Conservation (phyloP, 2,797 vertebrate species). For the Poeciliopsis turneri region DNA sequence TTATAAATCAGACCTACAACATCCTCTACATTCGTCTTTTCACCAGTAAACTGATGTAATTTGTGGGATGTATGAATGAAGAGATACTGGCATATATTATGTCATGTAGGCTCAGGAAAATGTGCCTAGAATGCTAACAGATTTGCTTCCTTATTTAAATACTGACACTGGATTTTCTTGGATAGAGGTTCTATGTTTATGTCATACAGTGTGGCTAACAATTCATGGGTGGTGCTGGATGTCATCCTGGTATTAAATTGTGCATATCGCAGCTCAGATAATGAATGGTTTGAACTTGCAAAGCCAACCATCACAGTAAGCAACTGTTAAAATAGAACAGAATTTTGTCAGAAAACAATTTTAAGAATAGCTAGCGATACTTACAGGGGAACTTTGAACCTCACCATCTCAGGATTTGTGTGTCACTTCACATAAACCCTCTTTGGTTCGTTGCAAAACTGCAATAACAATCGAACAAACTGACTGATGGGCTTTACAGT, state of each 20-base stretch:
- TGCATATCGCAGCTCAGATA: neutral
- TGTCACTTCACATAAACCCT: neutral
- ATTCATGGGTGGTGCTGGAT: neutral
- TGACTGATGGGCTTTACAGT: slow-evolving; percentile 7
- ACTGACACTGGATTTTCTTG: neutral
- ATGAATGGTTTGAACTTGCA: neutral
- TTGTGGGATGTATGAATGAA: neutral
- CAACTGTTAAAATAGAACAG: neutral
- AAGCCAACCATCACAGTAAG: neutral
- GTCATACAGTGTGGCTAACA: neutral
- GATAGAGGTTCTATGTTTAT: neutral
- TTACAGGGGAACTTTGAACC: neutral
- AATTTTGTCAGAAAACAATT: neutral
- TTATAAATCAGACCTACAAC: slow-evolving; percentile 3
- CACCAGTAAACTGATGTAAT: neutral
- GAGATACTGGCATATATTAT: neutral
- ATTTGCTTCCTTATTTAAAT: neutral
- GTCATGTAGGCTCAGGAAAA: neutral
- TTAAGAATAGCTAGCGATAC: neutral
- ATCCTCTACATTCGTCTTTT: neutral
- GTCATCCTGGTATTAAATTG: neutral
- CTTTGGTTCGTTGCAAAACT: neutral
- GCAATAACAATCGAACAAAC: slow-evolving; percentile 13
- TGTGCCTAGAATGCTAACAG: neutral
- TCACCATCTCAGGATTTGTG: neutral